These are phyloP conservation scores for Gortyna flavago DNA, from an alignment of 2,888 invertebrate species.

Conservation along the genomic window DNA sequence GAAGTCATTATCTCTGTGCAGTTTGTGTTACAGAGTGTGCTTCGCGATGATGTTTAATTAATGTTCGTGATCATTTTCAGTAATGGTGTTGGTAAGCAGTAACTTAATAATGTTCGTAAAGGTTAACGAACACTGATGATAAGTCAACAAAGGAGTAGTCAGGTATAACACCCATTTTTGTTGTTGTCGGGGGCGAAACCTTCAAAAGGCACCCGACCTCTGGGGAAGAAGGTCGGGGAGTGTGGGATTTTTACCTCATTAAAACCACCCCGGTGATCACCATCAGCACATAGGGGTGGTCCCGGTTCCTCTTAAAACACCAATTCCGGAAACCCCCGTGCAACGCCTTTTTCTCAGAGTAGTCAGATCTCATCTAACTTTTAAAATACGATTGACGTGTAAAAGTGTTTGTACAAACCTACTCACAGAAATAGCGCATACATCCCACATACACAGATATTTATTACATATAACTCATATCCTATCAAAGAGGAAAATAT, in stretches of 20 bases:
- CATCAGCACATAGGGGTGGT: no score
- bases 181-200: no score
- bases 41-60: conserved; percentile 23
- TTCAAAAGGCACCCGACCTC: no score
- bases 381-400: no score
- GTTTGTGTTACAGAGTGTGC: conserved; percentile 7
- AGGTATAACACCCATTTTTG: not conserved
- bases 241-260: no score
- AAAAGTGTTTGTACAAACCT: no score
- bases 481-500: conserved; percentile 45
- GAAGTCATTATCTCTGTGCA: conserved; percentile 39
- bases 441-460: not conserved
- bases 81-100: not conserved
- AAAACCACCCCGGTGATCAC: no score
- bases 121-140: not conserved
- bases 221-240: no score
- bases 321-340: no score
- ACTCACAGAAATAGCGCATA: not conserved
- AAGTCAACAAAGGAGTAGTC: not conserved
- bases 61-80: not conserved
- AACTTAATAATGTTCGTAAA: not conserved
- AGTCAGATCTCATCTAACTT: not conserved
- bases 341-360: no score
- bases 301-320: no score
- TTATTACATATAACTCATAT: conserved; percentile 20